Percentiles rank a stretch among this genome's conserved stretches.
Conservation (phyloP, 2,797 vertebrate genomes). For the Silurus lanzhouensis region DNA sequence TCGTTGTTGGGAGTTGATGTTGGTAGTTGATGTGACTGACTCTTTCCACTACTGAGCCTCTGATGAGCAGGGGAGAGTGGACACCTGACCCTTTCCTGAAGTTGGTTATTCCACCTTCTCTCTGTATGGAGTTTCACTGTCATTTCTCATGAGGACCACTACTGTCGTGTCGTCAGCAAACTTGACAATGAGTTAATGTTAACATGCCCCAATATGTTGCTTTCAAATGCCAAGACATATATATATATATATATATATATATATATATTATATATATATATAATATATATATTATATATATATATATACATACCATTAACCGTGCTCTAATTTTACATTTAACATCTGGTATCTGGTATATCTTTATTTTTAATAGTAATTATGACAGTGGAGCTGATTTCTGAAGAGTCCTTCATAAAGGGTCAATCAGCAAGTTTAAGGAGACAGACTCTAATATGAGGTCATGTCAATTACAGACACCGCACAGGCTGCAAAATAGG, state of each 20-base stretch:
- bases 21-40: too few relatives aligned
- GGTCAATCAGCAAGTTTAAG: constrained; percentile 66
- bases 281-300: constrained; percentile 53
- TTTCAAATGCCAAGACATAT: constrained; percentile 64
- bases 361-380: constrained; percentile 48
- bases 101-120: too few relatives aligned
- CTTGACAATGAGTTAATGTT: constrained; percentile 48
- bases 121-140: too few relatives aligned
- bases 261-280: constrained; percentile 40
- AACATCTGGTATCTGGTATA: constrained; percentile 70
- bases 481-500: constrained; percentile 31
- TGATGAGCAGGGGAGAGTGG: too few relatives aligned
- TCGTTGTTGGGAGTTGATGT: too few relatives aligned
- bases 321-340: constrained; percentile 71
- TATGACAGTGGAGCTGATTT: constrained; percentile 46
- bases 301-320: constrained; percentile 61
- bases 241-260: constrained; percentile 38
- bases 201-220: constrained; percentile 50
- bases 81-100: too few relatives aligned
- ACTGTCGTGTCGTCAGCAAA: too few relatives aligned
- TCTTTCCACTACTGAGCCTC: too few relatives aligned
- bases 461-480: constrained; percentile 41
- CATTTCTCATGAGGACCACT: too few relatives aligned
- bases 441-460: constrained; percentile 50
- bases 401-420: constrained; percentile 63